Evolutionary conservation across 2,797 vertebrate species (phyloP).

Genomic region (Sorex maritimensis): DNA sequence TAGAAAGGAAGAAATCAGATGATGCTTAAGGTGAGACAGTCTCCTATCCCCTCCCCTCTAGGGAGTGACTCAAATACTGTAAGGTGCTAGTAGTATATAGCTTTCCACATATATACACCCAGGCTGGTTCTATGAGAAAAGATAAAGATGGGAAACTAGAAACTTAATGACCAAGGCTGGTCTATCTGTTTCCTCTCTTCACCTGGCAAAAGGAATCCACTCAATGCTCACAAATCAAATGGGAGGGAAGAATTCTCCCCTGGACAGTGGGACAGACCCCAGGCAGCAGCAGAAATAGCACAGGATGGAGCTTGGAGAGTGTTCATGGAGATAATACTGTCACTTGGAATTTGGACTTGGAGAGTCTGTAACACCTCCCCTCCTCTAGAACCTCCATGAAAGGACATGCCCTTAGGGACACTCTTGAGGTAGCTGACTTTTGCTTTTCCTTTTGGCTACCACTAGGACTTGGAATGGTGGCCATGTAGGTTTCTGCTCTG

Average conservation of each 20-base stretch:
- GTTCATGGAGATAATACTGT: conserved; percentile 59
- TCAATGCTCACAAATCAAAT: too few relatives aligned
- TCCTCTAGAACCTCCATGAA: too few relatives aligned
- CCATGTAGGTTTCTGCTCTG: background rate
- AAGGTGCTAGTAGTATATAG: background rate
- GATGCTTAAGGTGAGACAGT: background rate
- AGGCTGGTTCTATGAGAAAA: background rate
- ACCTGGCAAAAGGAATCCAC: background rate
- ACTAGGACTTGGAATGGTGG: background rate
- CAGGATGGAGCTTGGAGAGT: background rate
- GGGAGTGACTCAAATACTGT: background rate
- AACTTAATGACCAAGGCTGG: background rate
- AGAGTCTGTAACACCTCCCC: background rate
- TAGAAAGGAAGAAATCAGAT: background rate
- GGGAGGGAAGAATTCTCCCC: background rate
- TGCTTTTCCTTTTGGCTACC: background rate
- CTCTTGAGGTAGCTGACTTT: background rate
- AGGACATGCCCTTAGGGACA: background rate
- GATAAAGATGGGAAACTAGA: background rate
- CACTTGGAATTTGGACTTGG: background rate
- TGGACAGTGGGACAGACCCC: background rate
- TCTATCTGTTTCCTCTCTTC: background rate
- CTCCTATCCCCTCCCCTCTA: background rate
- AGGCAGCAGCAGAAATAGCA: background rate
- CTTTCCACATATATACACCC: background rate